Base-by-base conservation (phyloP, 2,888 invertebrate genomes). In the Eristalis arbustorum region DNA sequence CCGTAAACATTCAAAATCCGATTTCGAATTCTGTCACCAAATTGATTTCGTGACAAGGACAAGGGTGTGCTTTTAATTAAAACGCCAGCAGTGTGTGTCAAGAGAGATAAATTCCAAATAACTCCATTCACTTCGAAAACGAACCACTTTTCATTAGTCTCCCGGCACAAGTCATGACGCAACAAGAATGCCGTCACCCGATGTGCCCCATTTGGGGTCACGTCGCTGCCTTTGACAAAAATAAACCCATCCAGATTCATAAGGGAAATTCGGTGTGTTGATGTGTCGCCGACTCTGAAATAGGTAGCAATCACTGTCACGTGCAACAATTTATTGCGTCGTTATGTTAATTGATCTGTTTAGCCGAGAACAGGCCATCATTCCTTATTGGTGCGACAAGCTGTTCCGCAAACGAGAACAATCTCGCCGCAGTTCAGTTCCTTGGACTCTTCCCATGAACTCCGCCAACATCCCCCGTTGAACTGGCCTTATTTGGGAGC, bases 341-440 rank as follows among this genome's bases (percentile, higher is more conserved):
- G 34, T 68, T 68, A 68, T 68, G 31, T 56, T 57, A 68, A 68
- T 68, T 34, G 31, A 68, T 68, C 22, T 68, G 68, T 34, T 31
- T 34, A 22, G 28, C 31, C 22, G 56, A 8, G 18, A 18, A 49
- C 49, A 49, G n/a, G 49, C 18, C 49, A 49, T 49, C 49, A 18
- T 6, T 42, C 42, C 42, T 42, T 42, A 42, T 42, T 1, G 42
- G 49, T 31, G 31, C 25, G 18, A 68, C 18, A 18, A 31, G 56
- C 18, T 8, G 49, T 10, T 49, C 10, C 49, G 18, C 49, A 49
- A 49, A 49, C 18, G 49, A 18, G 49, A 49, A 8, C 49, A 49
- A 18, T 49, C 18, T 49, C 49, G 1, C 31, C 10, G 5, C 49
- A 13, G 37, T 37, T 37, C 2, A 37, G 13, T 37, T 49, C 49